Conservation (phyloP, 2,113 vertebrate species). For the Etheostoma cragini region DNA sequence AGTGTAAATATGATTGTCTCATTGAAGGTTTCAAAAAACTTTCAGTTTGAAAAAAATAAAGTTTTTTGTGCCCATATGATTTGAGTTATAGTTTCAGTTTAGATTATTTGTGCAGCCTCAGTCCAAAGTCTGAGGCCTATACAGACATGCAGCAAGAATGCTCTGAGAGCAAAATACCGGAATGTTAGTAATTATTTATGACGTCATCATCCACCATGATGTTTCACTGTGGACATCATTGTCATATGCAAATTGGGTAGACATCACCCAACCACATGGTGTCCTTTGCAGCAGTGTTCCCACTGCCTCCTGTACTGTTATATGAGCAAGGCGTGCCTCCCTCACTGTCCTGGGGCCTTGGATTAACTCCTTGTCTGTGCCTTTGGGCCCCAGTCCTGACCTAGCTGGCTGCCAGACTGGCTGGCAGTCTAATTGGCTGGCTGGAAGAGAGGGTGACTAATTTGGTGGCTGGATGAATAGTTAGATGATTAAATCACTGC, state of each 20-base stretch:
- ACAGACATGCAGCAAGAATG: too few relatives aligned
- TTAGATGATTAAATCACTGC: conserved; percentile 27
- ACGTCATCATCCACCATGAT: too few relatives aligned
- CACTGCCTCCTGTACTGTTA: conserved; percentile 10
- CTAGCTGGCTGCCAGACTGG: conserved; percentile 25
- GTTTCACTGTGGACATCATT: too few relatives aligned
- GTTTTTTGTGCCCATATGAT: too few relatives aligned
- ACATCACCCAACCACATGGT: too few relatives aligned
- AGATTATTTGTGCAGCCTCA: too few relatives aligned
- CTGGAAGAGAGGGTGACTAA: conserved; percentile 39
- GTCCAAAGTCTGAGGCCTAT: too few relatives aligned
- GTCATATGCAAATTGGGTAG: too few relatives aligned
- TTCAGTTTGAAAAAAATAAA: too few relatives aligned
- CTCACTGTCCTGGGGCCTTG: conserved; percentile 27
- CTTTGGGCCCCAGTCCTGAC: conserved; percentile 55
- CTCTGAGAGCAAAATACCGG: too few relatives aligned
- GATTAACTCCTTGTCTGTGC: conserved; percentile 42
- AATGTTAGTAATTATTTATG: too few relatives aligned
- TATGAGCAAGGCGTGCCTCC: conserved; percentile 13
- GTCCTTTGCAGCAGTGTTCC: conserved; percentile 8
- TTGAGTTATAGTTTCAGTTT: too few relatives aligned
- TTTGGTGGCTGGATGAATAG: conserved; percentile 35
- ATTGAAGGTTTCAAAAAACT: neutral
- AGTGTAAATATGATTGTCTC: neutral
- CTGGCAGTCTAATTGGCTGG: conserved; percentile 36